phyloP scores from a whole-genome alignment of 2,113 vertebrate species.

The Entosphenus tridentatus region DNA sequence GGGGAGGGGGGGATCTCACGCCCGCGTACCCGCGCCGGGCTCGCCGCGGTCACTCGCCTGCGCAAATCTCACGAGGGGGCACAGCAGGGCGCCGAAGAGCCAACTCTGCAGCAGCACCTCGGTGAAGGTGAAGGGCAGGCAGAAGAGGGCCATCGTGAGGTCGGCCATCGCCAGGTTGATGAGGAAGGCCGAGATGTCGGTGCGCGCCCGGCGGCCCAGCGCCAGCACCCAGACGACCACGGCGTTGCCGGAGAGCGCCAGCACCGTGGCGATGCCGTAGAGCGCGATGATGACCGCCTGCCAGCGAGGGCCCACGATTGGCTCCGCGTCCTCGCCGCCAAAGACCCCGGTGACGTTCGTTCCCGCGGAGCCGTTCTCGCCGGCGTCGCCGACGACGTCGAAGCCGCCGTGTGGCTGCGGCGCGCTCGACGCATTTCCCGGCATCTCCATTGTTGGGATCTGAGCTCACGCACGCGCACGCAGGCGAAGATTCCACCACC shows the following conservation, averaged over 20 bases:
- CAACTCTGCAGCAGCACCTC: conserved; percentile 8
- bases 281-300: conserved; percentile 6
- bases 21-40: not conserved
- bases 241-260: conserved; percentile 7
- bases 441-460: too few species aligned
- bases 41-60: conserved; percentile 5
- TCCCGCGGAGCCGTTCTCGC: too few species aligned
- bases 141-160: conserved; percentile 9
- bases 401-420: too few species aligned
- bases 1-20: not conserved
- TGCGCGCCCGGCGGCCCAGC: conserved; percentile 8
- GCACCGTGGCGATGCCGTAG: conserved; percentile 3
- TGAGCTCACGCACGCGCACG: too few species aligned
- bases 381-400: too few species aligned
- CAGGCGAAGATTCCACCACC: too few species aligned
- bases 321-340: too few species aligned
- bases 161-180: conserved; percentile 9
- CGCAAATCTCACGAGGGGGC: conserved; percentile 9
- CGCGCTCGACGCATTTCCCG: too few species aligned
- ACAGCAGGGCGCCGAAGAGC: conserved; percentile 8
- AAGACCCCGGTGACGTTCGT: too few species aligned
- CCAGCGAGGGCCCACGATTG: too few species aligned
- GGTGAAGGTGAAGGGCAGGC: conserved; percentile 8
- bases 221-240: conserved; percentile 9
- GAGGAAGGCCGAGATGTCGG: conserved; percentile 9